Evolutionary conservation across 1,140 invertebrate species (phyloP).

Genomic region (Nomia melanderi): DNA sequence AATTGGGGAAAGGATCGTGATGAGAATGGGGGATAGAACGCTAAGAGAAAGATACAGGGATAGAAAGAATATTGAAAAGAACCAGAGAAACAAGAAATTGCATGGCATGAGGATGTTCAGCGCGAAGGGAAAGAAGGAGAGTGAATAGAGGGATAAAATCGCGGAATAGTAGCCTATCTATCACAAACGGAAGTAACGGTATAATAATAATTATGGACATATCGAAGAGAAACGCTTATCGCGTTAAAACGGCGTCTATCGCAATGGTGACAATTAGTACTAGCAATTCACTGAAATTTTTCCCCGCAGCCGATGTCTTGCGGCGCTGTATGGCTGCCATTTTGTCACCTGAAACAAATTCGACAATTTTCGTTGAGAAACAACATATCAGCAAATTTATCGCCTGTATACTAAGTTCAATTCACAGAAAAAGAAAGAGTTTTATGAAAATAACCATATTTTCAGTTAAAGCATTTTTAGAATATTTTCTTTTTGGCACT

Average conservation of each 20-base stretch:
- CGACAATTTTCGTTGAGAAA: too few relatives aligned
- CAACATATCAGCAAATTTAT: too few relatives aligned
- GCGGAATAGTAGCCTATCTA: conserved; percentile 70
- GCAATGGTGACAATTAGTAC: conserved; percentile 70
- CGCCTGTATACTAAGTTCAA: too few relatives aligned
- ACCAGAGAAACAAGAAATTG: background rate
- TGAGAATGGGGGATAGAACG: background rate
- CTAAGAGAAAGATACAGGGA: background rate
- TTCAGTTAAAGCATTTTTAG: too few relatives aligned
- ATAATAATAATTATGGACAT: conserved; percentile 74
- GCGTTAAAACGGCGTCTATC: conserved; percentile 72
- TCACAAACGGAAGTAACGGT: conserved; percentile 75
- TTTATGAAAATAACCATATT: too few relatives aligned
- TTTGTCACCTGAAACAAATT: conserved; percentile 79
- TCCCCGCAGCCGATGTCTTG: conserved; percentile 77
- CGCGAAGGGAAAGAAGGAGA: conserved; percentile 28
- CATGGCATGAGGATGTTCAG: conserved; percentile 16
- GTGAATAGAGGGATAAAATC: conserved; percentile 38
- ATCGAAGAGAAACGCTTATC: conserved; percentile 77
- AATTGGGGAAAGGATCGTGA: background rate
- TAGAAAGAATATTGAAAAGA: background rate
- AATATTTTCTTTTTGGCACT: too few relatives aligned
- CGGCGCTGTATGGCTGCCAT: conserved; percentile 81
- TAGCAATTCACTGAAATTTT: conserved; percentile 67
- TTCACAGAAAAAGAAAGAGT: too few relatives aligned